Conservation (phyloP, 2,113 vertebrate genomes). For the Eubucco bourcierii region DNA sequence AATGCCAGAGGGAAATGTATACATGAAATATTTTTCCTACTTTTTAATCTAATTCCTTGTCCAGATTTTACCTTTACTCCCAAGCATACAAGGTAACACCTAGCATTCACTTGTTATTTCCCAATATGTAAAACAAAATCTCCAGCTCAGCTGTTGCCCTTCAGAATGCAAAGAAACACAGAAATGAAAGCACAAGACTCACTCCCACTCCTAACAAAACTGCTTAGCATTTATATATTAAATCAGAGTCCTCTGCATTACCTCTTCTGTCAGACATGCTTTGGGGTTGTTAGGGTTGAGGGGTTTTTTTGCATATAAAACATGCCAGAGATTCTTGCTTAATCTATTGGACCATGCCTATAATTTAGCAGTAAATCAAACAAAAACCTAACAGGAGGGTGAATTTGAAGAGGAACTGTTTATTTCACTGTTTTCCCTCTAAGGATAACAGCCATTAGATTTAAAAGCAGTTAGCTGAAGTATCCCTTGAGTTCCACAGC, state of each 20-base stretch:
- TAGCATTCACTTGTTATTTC: not conserved
- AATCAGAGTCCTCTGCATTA: constrained; percentile 6
- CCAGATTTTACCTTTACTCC: not conserved
- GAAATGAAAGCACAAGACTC: not conserved
- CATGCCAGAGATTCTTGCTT: constrained; percentile 28
- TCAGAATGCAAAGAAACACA: constrained; percentile 2
- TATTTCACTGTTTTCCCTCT: not conserved
- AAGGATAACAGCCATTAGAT: not conserved
- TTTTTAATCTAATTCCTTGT: not conserved
- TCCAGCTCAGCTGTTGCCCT: not conserved
- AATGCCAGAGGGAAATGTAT: not conserved
- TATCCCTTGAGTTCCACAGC: not conserved
- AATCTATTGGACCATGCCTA: not conserved
- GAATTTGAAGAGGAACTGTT: not conserved
- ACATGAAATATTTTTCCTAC: not conserved
- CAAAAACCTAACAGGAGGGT: not conserved
- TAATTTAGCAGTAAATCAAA: constrained; percentile 31
- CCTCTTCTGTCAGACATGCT: constrained; percentile 1
- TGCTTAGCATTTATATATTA: not conserved
- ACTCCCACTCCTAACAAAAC: not conserved
- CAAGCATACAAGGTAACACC: not conserved
- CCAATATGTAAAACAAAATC: not conserved
- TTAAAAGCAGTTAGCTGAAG: constrained; percentile 39
- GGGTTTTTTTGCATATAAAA: not conserved
- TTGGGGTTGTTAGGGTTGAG: not conserved